A percentile compares a stretch with the other conserved stretches of the same genome.
phyloP scores from a whole-genome alignment of 2,797 vertebrate species.

The Gadopsis marmoratus region DNA sequence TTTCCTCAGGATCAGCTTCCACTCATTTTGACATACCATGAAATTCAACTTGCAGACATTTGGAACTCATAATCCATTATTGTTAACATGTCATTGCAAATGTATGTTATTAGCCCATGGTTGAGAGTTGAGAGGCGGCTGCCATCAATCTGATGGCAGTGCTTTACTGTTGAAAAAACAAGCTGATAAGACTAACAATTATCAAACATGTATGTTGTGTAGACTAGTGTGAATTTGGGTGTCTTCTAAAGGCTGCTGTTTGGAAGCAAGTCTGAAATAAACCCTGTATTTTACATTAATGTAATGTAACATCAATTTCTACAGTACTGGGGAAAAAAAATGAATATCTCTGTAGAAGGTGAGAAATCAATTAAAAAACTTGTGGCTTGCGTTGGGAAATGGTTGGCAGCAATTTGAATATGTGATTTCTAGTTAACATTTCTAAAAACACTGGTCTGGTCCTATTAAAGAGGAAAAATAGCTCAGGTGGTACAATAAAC shows the following conservation, averaged over 20 bases:
- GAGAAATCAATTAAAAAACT: no score
- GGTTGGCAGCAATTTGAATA: not conserved
- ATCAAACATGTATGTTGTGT: not conserved
- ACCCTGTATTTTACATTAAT: not conserved
- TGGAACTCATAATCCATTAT: not conserved
- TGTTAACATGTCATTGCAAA: not conserved
- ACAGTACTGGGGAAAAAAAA: not conserved
- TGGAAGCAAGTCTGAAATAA: slow-evolving; percentile 5
- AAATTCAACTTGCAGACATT: slow-evolving; percentile 19
- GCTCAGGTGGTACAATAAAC: slow-evolving; percentile 58
- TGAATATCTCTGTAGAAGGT: no score
- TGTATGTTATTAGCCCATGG: not conserved
- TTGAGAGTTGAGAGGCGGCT: not conserved
- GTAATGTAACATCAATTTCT: not conserved
- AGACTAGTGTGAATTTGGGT: not conserved
- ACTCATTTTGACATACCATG: not conserved
- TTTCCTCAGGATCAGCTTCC: not conserved
- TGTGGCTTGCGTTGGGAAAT: not conserved
- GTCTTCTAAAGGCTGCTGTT: not conserved
- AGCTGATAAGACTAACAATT: not conserved
- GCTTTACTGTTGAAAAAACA: not conserved
- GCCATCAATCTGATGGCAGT: slow-evolving; percentile 3
- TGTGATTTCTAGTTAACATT: slow-evolving; percentile 36
- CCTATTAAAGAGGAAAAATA: slow-evolving; percentile 63
- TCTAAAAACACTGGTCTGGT: slow-evolving; percentile 41